Conservation (phyloP, 2,797 vertebrate genomes). For the Fistularia commersonii region DNA sequence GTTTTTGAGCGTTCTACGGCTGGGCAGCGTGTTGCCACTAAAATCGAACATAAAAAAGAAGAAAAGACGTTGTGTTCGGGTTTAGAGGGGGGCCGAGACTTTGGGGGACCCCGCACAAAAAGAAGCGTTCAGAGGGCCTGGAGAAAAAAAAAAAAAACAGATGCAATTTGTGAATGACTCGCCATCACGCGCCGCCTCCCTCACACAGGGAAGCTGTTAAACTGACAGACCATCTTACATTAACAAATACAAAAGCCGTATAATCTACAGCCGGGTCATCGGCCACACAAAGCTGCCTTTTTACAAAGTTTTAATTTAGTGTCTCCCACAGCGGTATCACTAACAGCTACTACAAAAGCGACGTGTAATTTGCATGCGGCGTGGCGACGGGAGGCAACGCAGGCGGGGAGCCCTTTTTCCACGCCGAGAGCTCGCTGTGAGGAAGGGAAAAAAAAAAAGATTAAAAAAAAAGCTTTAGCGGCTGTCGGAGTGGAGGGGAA, state of each 20-base stretch:
- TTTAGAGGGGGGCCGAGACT: too few relatives aligned
- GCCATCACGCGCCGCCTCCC: slow-evolving; percentile 25
- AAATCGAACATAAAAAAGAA: background rate
- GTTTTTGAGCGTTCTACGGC: slow-evolving; percentile 91
- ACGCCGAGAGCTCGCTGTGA: slow-evolving; percentile 21
- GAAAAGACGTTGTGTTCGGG: background rate
- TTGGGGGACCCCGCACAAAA: too few relatives aligned
- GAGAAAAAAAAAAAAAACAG: slow-evolving; percentile 35
- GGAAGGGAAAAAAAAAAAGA: too few relatives aligned
- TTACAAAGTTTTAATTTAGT: slow-evolving; percentile 61
- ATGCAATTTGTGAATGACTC: slow-evolving; percentile 33
- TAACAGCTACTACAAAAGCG: slow-evolving; percentile 57
- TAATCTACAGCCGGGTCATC: slow-evolving; percentile 43
- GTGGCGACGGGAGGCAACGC: slow-evolving; percentile 44
- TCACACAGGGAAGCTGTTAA: slow-evolving; percentile 44
- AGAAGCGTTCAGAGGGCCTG: too few relatives aligned
- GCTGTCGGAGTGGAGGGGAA: background rate
- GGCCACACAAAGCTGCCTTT: slow-evolving; percentile 28
- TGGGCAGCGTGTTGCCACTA: slow-evolving; percentile 91
- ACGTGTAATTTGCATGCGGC: slow-evolving; percentile 71
- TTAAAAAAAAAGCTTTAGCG: slow-evolving; percentile 3
- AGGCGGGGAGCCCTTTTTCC: slow-evolving; percentile 21
- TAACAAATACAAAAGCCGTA: slow-evolving; percentile 44
- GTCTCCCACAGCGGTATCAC: slow-evolving; percentile 58
- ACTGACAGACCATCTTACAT: slow-evolving; percentile 45